Base-by-base conservation (phyloP, 2,888 invertebrate genomes). In the Leptopilina myrica region DNA sequence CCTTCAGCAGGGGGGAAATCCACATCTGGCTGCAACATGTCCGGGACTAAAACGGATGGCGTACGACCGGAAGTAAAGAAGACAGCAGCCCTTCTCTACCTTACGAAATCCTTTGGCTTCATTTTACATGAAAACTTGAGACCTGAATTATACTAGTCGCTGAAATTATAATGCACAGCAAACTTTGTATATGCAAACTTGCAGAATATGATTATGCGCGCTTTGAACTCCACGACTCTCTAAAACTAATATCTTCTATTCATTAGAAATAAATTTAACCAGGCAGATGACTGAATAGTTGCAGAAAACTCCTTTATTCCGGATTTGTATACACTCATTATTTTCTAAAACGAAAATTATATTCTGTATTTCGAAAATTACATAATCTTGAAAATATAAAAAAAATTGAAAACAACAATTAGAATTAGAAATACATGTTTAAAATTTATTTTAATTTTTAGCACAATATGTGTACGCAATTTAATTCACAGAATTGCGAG, bases 91-190 rank as follows among this genome's bases (percentile, higher is more conserved):
- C 11, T 12, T n/a, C 46, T 33, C 33, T 14, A 53, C 53, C 73
- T 73, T 33, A 73, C 73, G 53, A 73, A 73, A 73, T 73, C n/a
- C 73, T 73, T 49, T 20, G 73, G 73, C 73, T 73, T 73, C 73
- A 26, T 49, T 73, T 73, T 73, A 56, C 56, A 56, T 9, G 73
- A 73, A 73, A 73, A 73, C 73, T 73, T 73, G 73, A 73, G 33
- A 73, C 73, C 49, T 73, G 4, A 15, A 46, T 43, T 43, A 43
- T 33, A 33, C 11, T 20, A 49, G 49, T 26, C 49, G n/a, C 2
- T 67, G 46, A 12, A 46, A 46, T 67, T 67, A 66, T 15, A 43
- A 43, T 66, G 43, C 40, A 66, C 43, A 46, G 43, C 66, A 40
- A 15, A 66, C 40, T 66, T 66, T 66, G 15, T 43, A 43, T 43